These are phyloP conservation scores for Drosophila paulistorum DNA, from an alignment of 1,140 invertebrate species.

Conservation along the genomic window DNA sequence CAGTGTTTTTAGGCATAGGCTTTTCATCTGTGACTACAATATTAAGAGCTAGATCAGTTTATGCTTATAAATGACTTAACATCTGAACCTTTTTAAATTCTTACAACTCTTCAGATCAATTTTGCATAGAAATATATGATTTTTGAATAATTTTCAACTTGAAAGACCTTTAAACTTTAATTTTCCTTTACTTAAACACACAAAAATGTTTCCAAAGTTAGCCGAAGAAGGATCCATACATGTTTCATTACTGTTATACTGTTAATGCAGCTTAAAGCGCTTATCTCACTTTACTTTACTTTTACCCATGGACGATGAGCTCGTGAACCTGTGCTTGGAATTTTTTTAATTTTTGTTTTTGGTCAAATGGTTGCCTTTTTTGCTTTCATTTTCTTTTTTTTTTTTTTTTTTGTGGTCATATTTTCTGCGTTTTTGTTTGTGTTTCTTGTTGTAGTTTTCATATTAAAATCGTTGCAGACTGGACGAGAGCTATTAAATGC, in stretches of 20 bases:
- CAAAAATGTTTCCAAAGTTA: too few species aligned
- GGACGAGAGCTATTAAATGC: constrained; percentile 70
- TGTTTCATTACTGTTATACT: constrained; percentile 38
- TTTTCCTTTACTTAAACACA: too few species aligned
- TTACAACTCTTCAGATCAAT: too few species aligned
- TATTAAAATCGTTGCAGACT: constrained; percentile 75
- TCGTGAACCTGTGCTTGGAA: not conserved
- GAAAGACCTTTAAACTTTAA: too few species aligned
- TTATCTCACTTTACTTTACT: constrained; percentile 62
- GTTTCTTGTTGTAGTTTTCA: constrained; percentile 69
- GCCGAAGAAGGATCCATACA: not conserved
- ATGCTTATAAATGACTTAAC: too few species aligned
- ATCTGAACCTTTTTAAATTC: too few species aligned
- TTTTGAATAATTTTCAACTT: too few species aligned
- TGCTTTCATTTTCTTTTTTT: constrained; percentile 11
- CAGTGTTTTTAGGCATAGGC: too few species aligned
- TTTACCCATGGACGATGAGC: not conserved
- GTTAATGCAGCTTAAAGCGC: constrained; percentile 73
- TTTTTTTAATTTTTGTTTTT: constrained; percentile 18
- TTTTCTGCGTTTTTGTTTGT: constrained; percentile 11
- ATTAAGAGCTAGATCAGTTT: too few species aligned
- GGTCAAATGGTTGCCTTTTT: constrained; percentile 48
- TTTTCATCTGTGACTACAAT: too few species aligned
- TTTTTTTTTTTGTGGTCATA: constrained; percentile 54
- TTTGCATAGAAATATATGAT: too few species aligned